Evolutionary conservation across 2,113 vertebrate species (phyloP), one percentile per base, ranked within the genome.

Genomic region (Oryzias melastigma): DNA sequence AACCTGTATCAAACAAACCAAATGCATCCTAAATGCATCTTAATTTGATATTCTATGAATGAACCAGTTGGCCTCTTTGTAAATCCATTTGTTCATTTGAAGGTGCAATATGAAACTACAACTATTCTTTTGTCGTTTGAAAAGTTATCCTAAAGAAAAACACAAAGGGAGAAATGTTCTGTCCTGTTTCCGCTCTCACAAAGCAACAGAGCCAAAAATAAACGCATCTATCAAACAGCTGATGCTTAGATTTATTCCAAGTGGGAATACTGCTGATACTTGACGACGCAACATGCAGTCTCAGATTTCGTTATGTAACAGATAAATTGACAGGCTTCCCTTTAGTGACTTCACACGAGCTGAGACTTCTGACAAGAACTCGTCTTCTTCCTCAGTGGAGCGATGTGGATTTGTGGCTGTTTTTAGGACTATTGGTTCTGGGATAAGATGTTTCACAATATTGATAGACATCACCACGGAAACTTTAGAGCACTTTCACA

Each of bases 171-270:
- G 43, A 24, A 10, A 14, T 43, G 19, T 54, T 35, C 55, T 13
- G 14, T 51, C 62, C 43, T 43, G 17, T 53, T 19, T 65, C 50
- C 18, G 27, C 56, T 65, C 62, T 47, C 50, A 58, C 6, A 22
- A 25, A 22, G 61, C 47, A 63, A 45, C 62, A 19, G 48, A 52
- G 62, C 56, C 54, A 73, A 55, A 73, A 82, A 76, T 58, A 76
- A 73, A 76, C 44, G 47, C 52, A 53, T 66, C 57, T 57, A 55
- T 68, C 66, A 71, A 15, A 58, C 52, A 65, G 59, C 65, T 65
- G 58, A 62, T 20, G 17, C 61, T 60, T 60, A 35, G 27, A 29
- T 29, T 29, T 7, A 29, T 29, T 29, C 61, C 57, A 4, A 8
- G n/a, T 14, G 40, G 53, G 59, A 58, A 43, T 10, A 27, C 25